Conservation (phyloP, 2,888 invertebrate genomes). For the Tricholauxania praeusta region DNA sequence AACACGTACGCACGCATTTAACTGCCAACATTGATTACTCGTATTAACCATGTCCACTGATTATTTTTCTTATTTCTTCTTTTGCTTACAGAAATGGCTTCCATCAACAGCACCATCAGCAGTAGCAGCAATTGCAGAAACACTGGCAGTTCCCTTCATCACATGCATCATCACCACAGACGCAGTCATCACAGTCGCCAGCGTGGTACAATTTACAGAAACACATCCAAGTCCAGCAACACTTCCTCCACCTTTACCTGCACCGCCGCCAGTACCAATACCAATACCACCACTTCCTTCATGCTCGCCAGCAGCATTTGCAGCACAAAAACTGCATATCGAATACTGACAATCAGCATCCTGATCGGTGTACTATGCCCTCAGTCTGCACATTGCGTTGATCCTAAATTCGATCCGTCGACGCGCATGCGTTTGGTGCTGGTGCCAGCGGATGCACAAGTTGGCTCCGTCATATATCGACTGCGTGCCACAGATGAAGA, state of each 20-base stretch:
- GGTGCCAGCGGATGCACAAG: constrained; percentile 85
- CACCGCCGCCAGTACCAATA: neutral
- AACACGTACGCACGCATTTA: neutral
- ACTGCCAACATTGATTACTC: no score
- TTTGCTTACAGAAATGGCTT: constrained; percentile 63
- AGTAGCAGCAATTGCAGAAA: constrained; percentile 36
- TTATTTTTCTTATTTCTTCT: constrained; percentile 35
- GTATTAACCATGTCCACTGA: constrained; percentile 1
- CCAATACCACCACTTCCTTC: constrained; percentile 1
- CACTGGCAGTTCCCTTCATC: constrained; percentile 41
- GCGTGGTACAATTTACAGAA: neutral
- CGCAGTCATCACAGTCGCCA: constrained; percentile 25
- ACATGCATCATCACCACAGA: constrained; percentile 43
- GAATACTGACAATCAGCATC: constrained; percentile 65
- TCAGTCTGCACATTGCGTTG: constrained; percentile 68
- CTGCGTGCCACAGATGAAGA: constrained; percentile 89
- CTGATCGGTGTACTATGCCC: constrained; percentile 64
- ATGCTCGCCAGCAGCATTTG: neutral
- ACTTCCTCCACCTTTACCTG: neutral
- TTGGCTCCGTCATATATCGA: constrained; percentile 88
- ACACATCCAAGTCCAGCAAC: constrained; percentile 17
- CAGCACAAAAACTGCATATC: constrained; percentile 48
- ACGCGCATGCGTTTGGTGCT: constrained; percentile 85
- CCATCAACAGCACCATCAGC: constrained; percentile 49
- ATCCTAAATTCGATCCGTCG: constrained; percentile 87